These are phyloP conservation scores for Hirtodrosophila duncani DNA, from an alignment of 2,888 invertebrate genomes.

Conservation along the genomic window DNA sequence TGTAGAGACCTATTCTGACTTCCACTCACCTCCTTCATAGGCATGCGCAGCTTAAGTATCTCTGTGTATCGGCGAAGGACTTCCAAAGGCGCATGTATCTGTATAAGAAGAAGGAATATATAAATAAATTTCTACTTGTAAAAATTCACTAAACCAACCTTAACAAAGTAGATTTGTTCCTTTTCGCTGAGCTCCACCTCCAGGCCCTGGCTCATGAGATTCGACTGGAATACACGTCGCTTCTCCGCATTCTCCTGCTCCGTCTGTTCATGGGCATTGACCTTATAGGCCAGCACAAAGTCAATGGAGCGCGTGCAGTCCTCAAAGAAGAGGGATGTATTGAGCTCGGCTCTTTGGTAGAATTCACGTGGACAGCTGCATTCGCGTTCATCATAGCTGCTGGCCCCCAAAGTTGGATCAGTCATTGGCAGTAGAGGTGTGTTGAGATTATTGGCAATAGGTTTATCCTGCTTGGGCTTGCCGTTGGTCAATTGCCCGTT, in stretches of 20 bases:
- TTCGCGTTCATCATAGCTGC: slow-evolving; percentile 58
- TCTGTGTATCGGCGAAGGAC: slow-evolving; percentile 93
- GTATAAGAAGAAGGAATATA: slow-evolving; percentile 45
- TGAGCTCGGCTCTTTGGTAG: slow-evolving; percentile 57
- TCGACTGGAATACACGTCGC: slow-evolving; percentile 84
- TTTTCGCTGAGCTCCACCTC: slow-evolving; percentile 84
- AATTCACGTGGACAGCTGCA: slow-evolving; percentile 63
- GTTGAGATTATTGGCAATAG: slow-evolving; percentile 21
- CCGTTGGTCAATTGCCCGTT: slow-evolving; percentile 41
- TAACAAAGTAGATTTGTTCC: slow-evolving; percentile 88
- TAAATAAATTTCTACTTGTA: neutral
- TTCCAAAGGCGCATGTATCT: slow-evolving; percentile 91
- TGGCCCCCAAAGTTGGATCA: slow-evolving; percentile 42
- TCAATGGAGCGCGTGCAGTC: slow-evolving; percentile 87
- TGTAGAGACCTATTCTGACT: slow-evolving; percentile 36
- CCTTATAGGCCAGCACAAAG: slow-evolving; percentile 88
- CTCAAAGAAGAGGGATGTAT: slow-evolving; percentile 82
- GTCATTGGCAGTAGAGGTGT: slow-evolving; percentile 68
- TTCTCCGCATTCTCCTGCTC: slow-evolving; percentile 78
- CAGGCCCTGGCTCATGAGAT: slow-evolving; percentile 86
- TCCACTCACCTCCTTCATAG: slow-evolving; percentile 89
- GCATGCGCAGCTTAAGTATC: slow-evolving; percentile 93
- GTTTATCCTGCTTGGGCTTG: slow-evolving; percentile 24
- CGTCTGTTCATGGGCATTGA: slow-evolving; percentile 79
- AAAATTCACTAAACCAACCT: slow-evolving; percentile 78